A percentile compares a stretch with the other conserved stretches of the same genome.
phyloP scores from a whole-genome alignment of 2,888 invertebrate genomes.

The Agriopis marginaria region DNA sequence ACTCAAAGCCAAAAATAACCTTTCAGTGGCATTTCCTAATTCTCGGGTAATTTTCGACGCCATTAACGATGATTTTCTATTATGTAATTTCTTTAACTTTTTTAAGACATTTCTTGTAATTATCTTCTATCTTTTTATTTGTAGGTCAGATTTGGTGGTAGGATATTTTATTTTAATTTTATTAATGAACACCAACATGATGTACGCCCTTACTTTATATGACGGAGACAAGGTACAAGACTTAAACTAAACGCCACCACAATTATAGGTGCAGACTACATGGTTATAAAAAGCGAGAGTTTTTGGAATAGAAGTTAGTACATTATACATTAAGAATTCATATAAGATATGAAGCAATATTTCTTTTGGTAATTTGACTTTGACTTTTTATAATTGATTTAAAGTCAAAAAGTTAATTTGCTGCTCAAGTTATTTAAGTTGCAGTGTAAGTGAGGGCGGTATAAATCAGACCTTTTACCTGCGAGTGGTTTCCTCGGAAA shows the following conservation, averaged over 20 bases:
- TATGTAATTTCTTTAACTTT: neutral
- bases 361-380: neutral
- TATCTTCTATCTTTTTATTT: no score
- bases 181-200: no score
- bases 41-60: slow-evolving; percentile 7
- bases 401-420: neutral
- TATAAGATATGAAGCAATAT: no score
- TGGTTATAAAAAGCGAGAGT: no score
- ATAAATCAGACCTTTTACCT: slow-evolving; percentile 34
- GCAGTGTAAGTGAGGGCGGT: slow-evolving; percentile 5
- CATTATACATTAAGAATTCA: no score
- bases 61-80: neutral
- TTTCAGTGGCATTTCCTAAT: slow-evolving; percentile 9
- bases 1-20: slow-evolving; percentile 24
- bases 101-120: neutral
- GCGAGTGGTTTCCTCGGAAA: slow-evolving; percentile 41
- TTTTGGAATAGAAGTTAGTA: no score
- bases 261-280: no score
- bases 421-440: slow-evolving; percentile 6
- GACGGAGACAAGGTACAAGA: no score
- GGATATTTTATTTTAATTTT: no score
- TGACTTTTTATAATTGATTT: neutral
- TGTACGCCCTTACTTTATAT: no score
- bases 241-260: no score
- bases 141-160: no score